A percentile compares a stretch with the other conserved stretches of the same genome.
Evolutionary conservation across 2,113 vertebrate genomes (phyloP).

Genomic region (Mionectes macconnelli): DNA sequence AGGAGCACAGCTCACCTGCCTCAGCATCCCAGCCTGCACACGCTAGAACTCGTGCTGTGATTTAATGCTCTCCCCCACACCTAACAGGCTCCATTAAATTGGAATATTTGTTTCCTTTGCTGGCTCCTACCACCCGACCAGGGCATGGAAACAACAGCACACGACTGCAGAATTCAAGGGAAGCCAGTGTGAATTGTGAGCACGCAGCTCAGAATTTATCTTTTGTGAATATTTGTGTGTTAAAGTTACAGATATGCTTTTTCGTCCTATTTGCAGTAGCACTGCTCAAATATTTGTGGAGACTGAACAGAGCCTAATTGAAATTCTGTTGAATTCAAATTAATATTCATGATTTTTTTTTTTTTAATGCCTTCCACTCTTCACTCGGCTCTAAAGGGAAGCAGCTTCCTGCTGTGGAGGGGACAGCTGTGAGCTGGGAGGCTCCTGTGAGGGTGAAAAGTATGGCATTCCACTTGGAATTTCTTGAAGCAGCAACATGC

Average conservation of each 20-base stretch:
- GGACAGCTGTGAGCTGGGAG: constrained; percentile 42
- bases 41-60: rapidly evolving
- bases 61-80: background rate
- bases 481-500: background rate
- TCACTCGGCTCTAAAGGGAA: background rate
- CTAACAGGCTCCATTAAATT: background rate
- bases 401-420: constrained; percentile 21
- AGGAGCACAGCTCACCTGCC: rapidly evolving
- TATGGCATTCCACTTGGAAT: constrained; percentile 22
- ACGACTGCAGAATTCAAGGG: background rate
- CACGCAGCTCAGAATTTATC: background rate
- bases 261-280: constrained; percentile 5
- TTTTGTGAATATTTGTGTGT: constrained; percentile 28
- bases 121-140: background rate
- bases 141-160: background rate
- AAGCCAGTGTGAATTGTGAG: rapidly evolving
- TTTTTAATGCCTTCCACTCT: background rate
- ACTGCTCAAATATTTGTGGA: constrained; percentile 66
- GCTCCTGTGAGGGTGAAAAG: constrained; percentile 27
- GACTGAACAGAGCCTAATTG: constrained; percentile 26
- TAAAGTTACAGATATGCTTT: constrained; percentile 57
- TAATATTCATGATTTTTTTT: constrained; percentile 46
- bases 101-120: background rate
- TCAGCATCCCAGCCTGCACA: background rate
- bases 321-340: constrained; percentile 51